These are phyloP conservation scores for Phoeniculus purpureus DNA, from an alignment of 2,797 vertebrate genomes.

Conservation along the genomic window DNA sequence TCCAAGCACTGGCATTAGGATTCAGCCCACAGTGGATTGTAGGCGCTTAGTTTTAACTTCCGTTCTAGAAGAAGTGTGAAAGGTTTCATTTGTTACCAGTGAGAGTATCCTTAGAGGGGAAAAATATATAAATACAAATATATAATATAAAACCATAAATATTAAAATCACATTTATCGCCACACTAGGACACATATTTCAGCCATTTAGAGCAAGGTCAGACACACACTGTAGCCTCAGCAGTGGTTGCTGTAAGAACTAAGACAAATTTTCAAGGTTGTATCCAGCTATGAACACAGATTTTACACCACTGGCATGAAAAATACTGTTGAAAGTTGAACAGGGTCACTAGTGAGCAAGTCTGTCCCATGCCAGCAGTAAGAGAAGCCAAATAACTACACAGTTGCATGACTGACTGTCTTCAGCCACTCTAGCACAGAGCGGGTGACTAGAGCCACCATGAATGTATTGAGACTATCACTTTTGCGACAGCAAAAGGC, in stretches of 20 bases:
- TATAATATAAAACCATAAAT: not conserved
- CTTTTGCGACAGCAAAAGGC: not conserved
- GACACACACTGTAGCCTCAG: not conserved
- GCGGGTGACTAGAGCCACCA: not conserved
- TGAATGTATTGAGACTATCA: not conserved
- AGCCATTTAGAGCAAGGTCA: constrained; percentile 11
- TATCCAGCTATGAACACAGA: constrained; percentile 34
- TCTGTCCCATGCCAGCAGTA: not conserved
- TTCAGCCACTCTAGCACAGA: not conserved
- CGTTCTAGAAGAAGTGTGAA: not conserved
- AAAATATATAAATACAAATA: not conserved
- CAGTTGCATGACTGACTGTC: not conserved
- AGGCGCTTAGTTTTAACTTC: not conserved
- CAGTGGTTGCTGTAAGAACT: constrained; percentile 21
- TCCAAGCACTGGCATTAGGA: not conserved
- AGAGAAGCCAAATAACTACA: constrained; percentile 24
- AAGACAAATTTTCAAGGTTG: constrained; percentile 37
- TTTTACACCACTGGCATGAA: not conserved
- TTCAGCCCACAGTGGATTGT: not conserved
- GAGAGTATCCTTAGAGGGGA: not conserved
- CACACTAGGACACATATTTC: not conserved
- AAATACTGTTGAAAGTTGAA: not conserved
- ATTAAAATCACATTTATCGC: constrained; percentile 6
- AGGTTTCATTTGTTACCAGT: not conserved
- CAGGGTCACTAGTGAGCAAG: not conserved